Percentiles rank a stretch among this genome's conserved stretches.
Conservation (phyloP, 2,888 invertebrate genomes). For the Artemia sinica region DNA sequence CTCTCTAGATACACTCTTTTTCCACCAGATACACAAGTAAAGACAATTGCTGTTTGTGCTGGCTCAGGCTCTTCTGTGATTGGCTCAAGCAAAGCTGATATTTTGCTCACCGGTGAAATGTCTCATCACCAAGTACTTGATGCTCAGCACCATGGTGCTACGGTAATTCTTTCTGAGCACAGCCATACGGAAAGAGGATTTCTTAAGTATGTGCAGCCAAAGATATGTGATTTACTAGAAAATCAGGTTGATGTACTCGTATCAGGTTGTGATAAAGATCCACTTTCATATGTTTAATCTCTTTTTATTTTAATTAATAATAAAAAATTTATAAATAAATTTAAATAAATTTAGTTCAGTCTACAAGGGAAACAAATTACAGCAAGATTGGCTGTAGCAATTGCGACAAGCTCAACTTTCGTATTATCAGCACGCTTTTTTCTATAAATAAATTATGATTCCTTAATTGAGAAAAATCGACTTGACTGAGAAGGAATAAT, state of each 20-base stretch:
- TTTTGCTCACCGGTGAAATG: conserved; percentile 81
- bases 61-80: conserved; percentile 71
- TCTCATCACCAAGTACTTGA: conserved; percentile 82
- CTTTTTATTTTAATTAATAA: no score
- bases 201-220: conserved; percentile 41
- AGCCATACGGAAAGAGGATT: conserved; percentile 85
- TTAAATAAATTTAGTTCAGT: no score
- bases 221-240: conserved; percentile 30
- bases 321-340: no score
- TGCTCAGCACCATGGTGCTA: conserved; percentile 54
- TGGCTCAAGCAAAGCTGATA: conserved; percentile 49
- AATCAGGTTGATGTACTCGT: conserved; percentile 45
- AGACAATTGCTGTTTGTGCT: conserved; percentile 62
- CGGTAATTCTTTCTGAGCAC: conserved; percentile 77
- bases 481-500: no score
- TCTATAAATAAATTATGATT: no score
- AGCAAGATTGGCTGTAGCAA: no score
- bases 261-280: conserved; percentile 57
- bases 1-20: background rate
- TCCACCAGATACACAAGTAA: conserved; percentile 38
- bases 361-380: no score
- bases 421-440: no score
- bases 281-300: conserved; percentile 47
- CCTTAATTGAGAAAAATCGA: no score
- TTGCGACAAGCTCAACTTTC: no score